Evolutionary conservation across 2,797 vertebrate species (phyloP).

Genomic region (Ctenopoma multispine): DNA sequence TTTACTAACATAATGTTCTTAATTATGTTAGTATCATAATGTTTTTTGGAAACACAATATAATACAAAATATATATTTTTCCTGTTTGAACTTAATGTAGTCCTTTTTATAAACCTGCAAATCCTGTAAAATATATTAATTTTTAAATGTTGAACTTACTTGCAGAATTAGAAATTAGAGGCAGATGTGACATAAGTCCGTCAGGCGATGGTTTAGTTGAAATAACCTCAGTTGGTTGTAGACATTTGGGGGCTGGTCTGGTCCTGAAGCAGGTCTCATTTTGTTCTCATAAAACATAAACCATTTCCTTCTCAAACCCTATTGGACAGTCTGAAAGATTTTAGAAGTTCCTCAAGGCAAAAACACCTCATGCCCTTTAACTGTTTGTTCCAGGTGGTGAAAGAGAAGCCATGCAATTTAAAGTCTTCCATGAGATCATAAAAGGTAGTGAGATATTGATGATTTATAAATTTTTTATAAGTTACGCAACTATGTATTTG

Average conservation of each 20-base stretch:
- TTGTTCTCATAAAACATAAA: slow-evolving; percentile 51
- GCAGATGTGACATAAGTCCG: slow-evolving; percentile 38
- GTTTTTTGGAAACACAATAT: not conserved
- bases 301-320: slow-evolving; percentile 47
- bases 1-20: not conserved
- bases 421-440: not conserved
- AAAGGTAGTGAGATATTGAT: slow-evolving; percentile 7
- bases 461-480: not conserved
- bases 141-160: slow-evolving; percentile 58
- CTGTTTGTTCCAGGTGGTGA: slow-evolving; percentile 21
- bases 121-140: not conserved
- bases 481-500: too few species aligned
- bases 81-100: not conserved
- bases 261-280: slow-evolving; percentile 70
- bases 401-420: not conserved
- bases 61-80: too few species aligned
- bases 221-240: slow-evolving; percentile 35
- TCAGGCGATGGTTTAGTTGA: slow-evolving; percentile 8
- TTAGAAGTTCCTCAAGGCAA: slow-evolving; percentile 22
- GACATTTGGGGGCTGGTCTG: slow-evolving; percentile 46
- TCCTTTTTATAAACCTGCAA: not conserved
- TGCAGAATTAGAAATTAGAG: slow-evolving; percentile 33
- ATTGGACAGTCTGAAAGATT: slow-evolving; percentile 68
- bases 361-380: slow-evolving; percentile 20
- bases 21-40: too few species aligned